Evolutionary conservation across 2,113 vertebrate genomes (phyloP), one percentile per base, ranked within the genome.

Genomic region (Xerus inauris): DNA sequence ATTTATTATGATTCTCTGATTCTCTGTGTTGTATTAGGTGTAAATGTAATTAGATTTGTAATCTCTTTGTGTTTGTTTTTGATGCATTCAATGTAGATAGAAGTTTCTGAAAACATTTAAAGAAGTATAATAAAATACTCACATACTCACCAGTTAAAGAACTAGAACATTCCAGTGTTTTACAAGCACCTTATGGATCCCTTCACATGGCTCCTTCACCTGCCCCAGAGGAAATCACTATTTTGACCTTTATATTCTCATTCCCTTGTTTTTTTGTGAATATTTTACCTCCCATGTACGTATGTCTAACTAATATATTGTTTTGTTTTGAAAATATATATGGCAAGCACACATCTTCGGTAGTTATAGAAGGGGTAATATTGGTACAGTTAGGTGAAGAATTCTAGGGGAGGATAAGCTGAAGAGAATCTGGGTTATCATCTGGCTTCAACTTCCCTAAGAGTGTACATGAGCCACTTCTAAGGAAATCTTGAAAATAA

Each of bases 71-170:
- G 57, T 62, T 62, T 62, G 19, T 26, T 28, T 62, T 11, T 28
- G 6, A 62, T 28, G 59, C 59, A 62, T 28, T 62, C 59, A 62
- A 62, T 62, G 28, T 62, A 62, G 20, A 62, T 24, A 62, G 28
- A 26, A 62, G 59, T 62, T 62, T 62, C 59, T 62, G 9, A 62
- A 62, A 62, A 62, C 59, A 62, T 54, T 54, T 54, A 69, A 87
- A 47, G 51, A 92, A 67, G 35, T 94, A 40, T 13, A 92, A 72
- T 47, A 96, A 92, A 79, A 54, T 54, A 54, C 54, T 17, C 54
- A 54, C 54, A 51, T 38, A 62, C 20, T n/a, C 64, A 93, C 49
- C 57, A 64, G n/a, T n/a, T n/a, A n/a, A n/a, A n/a, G n/a, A n/a
- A n/a, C n/a, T n/a, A n/a, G n/a, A 59, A 47, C 45, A 47, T 47